phyloP scores from a whole-genome alignment of 53 echinoderm and acorn worm genomes.

The Holothuria scabra region DNA sequence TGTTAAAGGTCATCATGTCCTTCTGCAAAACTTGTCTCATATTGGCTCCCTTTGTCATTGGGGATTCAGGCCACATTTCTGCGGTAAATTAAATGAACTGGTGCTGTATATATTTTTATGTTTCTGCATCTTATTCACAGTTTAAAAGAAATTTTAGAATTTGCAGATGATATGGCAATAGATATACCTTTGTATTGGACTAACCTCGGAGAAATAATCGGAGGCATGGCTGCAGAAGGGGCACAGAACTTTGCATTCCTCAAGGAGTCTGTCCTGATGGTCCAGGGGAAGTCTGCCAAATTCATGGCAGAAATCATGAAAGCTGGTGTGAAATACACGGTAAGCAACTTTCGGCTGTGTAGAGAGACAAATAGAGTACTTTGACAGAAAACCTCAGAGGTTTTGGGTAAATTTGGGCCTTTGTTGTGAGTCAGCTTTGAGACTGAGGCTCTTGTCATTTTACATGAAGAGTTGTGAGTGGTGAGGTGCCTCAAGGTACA shows the following conservation, averaged over 20 bases:
- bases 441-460: too few species aligned
- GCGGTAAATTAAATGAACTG: too few species aligned
- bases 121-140: conserved; percentile 40
- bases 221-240: conserved; percentile 70
- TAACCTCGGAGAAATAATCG: conserved; percentile 85
- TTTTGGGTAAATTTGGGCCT: too few species aligned
- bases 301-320: conserved; percentile 81
- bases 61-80: too few species aligned
- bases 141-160: conserved; percentile 70
- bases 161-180: conserved; percentile 94
- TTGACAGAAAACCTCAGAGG: too few species aligned
- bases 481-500: too few species aligned
- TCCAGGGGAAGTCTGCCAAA: conserved; percentile 72
- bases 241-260: conserved; percentile 60
- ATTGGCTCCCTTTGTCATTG: too few species aligned
- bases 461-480: too few species aligned
- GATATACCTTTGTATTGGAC: conserved; percentile 84
- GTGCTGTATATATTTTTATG: background rate
- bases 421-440: too few species aligned
- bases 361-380: too few species aligned
- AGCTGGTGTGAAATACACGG: conserved; percentile 63
- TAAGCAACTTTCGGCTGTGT: background rate
- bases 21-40: too few species aligned
- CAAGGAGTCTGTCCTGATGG: conserved; percentile 57
- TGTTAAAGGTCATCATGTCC: too few species aligned